Base-by-base conservation (phyloP, 2,888 invertebrate genomes). In the Pristionchus maxplancki region DNA sequence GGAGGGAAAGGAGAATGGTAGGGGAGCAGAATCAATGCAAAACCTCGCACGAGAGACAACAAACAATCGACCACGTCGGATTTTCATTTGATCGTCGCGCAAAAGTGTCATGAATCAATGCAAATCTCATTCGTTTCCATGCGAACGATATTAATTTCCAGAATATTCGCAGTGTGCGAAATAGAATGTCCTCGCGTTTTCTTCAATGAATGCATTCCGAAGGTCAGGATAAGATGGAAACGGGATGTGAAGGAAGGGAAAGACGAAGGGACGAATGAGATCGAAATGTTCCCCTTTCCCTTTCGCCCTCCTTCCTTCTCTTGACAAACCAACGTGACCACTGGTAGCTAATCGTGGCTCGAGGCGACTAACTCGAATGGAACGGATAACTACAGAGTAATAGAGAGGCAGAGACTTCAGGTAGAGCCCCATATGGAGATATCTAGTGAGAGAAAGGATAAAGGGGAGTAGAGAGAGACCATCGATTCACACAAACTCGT, bases 201-300 rank as follows among this genome's bases (percentile, higher is more conserved):
- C n/a, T 11, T 20, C 48, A 62, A n/a, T 37, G 28, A 64, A 85
- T 50, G 40, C 44, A 48, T 44, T 44, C 40, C n/a, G 34, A 53
- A 85, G 40, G 85, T 15, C 40, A 31, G 40, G 62, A 53, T 34
- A 31, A 34, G 24, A 84, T 40, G 34, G 48, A 87, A 74, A 74
- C 20, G 53, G 31, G 74, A 87, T 20, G 87, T 15, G 87, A 71
- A 34, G 74, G 67, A 85, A 28, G 71, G 67, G 50, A 34, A 50
- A 37, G 50, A 15, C 34, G 85, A 87, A 34, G 50, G 31, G 50
- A 71, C n/a, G 48, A 74, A 40, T 28, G 53, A 87, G 87, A 87
- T 71, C 71, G 87, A 87, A 74, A 85, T 85, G 62, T 85, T 40
- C 48, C 50, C 64, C 62, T 64, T 50, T 83, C 37, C 53, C 37